Conservation (phyloP, 2,797 vertebrate genomes). For the Myotis vivesi region DNA sequence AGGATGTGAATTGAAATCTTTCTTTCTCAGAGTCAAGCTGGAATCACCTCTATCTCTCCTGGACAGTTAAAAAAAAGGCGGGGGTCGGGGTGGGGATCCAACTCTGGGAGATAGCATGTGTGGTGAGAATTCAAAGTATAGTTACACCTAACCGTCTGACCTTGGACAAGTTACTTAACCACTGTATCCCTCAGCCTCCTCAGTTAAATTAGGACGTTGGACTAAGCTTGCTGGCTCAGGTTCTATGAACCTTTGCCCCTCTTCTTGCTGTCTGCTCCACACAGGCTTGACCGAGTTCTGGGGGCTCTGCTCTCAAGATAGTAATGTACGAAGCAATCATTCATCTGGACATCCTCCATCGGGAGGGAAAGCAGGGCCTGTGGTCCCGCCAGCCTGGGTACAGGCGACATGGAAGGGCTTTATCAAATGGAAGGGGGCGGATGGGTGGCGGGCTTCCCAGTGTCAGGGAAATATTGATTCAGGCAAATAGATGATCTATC, state of each 20-base stretch:
- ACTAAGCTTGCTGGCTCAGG: not conserved
- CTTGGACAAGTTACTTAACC: not conserved
- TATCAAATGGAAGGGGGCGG: constrained; percentile 74
- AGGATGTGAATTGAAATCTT: not conserved
- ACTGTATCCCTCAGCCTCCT: not conserved
- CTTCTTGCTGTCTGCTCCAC: not conserved
- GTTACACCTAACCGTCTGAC: not conserved
- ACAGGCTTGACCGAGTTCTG: constrained; percentile 62
- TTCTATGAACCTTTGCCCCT: not conserved
- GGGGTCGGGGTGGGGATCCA: not conserved
- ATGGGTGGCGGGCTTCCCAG: constrained; percentile 76
- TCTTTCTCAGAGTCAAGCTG: not conserved
- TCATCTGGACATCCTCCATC: constrained; percentile 65
- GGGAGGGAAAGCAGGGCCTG: constrained; percentile 67
- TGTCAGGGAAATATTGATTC: constrained; percentile 80
- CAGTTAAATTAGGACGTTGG: not conserved
- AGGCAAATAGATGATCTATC: constrained; percentile 79
- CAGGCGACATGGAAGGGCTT: constrained; percentile 72
- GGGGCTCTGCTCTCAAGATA: constrained; percentile 62
- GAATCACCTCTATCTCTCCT: not conserved
- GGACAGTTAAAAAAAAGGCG: not conserved
- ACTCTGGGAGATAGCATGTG: not conserved
- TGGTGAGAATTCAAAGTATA: not conserved
- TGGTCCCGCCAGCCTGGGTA: constrained; percentile 75
- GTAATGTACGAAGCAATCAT: constrained; percentile 77